These are phyloP conservation scores for Crocidura indochinensis DNA, from an alignment of 2,797 vertebrate genomes.

Conservation along the genomic window DNA sequence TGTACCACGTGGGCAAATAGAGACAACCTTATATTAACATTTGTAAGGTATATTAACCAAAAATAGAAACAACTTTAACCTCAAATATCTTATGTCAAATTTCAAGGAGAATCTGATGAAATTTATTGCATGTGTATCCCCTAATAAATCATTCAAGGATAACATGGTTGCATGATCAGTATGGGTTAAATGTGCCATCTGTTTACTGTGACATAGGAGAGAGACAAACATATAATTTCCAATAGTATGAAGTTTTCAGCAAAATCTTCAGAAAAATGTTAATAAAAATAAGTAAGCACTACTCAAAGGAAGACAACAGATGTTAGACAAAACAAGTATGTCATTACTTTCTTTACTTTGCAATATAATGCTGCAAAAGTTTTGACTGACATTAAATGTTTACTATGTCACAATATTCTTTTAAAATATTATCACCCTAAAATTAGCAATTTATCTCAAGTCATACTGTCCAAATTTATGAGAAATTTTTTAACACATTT, in stretches of 20 bases:
- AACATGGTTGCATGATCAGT: background rate
- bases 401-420: background rate
- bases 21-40: background rate
- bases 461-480: background rate
- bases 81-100: background rate
- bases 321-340: background rate
- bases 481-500: background rate
- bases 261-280: background rate
- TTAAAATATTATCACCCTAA: constrained; percentile 9
- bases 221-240: background rate
- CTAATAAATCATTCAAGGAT: background rate
- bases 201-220: background rate
- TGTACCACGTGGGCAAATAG: background rate
- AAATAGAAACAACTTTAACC: background rate
- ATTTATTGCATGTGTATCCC: background rate
- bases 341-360: background rate
- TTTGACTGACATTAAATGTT: background rate
- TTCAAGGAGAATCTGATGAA: background rate
- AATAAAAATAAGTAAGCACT: too few species aligned
- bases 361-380: background rate
- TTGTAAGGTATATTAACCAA: background rate
- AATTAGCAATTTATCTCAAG: background rate
- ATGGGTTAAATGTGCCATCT: background rate
- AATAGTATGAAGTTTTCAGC: background rate
- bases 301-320: background rate